Evolutionary conservation across 1,140 invertebrate species (phyloP).

Genomic region (Sinonovacula constricta): DNA sequence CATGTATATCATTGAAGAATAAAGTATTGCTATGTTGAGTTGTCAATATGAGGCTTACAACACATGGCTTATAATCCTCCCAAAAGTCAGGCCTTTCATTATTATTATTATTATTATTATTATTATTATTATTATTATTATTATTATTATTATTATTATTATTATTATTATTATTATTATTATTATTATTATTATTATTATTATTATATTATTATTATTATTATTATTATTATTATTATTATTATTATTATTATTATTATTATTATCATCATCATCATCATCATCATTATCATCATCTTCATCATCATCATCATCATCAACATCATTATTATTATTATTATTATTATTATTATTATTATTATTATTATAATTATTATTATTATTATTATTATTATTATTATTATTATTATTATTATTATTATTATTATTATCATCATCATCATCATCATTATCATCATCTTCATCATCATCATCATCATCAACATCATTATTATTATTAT

Average conservation of each 20-base stretch:
- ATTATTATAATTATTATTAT: constrained; percentile 9
- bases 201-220: constrained; percentile 2
- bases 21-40: neutral
- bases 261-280: too few species aligned
- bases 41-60: neutral
- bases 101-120: constrained; percentile 5
- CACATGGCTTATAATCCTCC: neutral
- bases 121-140: constrained; percentile 5
- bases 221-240: neutral
- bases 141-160: constrained; percentile 5
- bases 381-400: constrained; percentile 5
- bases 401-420: neutral
- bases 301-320: neutral
- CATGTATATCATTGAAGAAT: neutral
- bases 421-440: neutral
- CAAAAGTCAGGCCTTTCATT: neutral
- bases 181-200: constrained; percentile 5
- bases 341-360: constrained; percentile 2
- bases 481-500: constrained; percentile 5
- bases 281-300: neutral
- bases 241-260: constrained; percentile 2
- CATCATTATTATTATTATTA: constrained; percentile 13
- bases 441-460: neutral
- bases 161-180: constrained; percentile 5
- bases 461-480: neutral